phyloP scores from a whole-genome alignment of 2,888 invertebrate genomes.

The Pheosia tremula region DNA sequence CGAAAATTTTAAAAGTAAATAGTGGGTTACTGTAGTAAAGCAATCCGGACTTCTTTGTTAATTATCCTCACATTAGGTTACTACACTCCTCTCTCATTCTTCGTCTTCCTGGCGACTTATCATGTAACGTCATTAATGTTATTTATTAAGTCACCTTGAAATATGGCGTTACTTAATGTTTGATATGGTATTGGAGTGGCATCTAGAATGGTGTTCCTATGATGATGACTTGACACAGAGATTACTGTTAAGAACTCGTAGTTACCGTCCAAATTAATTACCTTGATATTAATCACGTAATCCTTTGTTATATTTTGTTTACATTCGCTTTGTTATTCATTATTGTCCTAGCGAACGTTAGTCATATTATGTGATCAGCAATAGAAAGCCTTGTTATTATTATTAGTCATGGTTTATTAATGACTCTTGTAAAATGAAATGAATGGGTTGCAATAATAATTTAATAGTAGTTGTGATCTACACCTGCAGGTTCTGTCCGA shows the following conservation, averaged over 20 bases:
- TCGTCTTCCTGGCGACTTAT: no score
- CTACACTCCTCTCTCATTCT: no score
- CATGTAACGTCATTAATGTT: no score
- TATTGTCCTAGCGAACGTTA: neutral
- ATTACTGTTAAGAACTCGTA: neutral
- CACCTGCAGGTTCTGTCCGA: no score
- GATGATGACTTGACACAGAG: neutral
- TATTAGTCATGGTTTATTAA: neutral
- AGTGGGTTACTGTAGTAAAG: neutral
- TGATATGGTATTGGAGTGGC: no score
- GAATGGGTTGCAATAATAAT: no score
- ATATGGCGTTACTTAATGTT: no score
- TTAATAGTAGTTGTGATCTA: no score
- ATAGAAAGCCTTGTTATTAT: neutral
- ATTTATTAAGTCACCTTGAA: neutral
- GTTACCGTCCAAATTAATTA: neutral
- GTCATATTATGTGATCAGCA: neutral
- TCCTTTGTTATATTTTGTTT: constrained; percentile 11
- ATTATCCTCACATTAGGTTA: neutral
- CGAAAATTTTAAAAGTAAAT: neutral
- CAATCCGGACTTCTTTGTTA: neutral
- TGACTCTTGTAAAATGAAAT: neutral
- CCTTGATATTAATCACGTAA: neutral
- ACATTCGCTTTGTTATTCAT: constrained; percentile 3
- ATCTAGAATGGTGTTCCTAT: no score